These are phyloP conservation scores for Talpa occidentalis DNA, from an alignment of 2,113 vertebrate genomes.

Conservation along the genomic window DNA sequence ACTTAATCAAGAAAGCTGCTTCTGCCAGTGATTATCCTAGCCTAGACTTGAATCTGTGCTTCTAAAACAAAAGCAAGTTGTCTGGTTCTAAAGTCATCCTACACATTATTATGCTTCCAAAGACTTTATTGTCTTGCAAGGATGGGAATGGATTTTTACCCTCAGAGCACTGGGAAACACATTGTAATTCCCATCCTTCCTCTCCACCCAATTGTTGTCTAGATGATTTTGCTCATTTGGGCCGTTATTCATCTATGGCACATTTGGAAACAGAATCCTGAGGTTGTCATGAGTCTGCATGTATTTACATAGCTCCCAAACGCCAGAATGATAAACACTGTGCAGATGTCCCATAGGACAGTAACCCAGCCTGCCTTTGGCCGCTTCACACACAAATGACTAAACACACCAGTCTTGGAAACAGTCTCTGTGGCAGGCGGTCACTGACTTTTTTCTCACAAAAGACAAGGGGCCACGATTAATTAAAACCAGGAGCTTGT, in stretches of 20 bases:
- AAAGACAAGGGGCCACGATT: slow-evolving; percentile 61
- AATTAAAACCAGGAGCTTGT: slow-evolving; percentile 76
- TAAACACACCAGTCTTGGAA: slow-evolving; percentile 67
- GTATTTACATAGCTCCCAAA: slow-evolving; percentile 68
- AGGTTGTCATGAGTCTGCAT: slow-evolving; percentile 57
- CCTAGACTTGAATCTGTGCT: slow-evolving; percentile 11
- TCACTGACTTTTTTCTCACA: slow-evolving; percentile 66
- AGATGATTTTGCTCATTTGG: slow-evolving; percentile 53
- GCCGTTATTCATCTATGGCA: slow-evolving; percentile 62
- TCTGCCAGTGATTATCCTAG: slow-evolving; percentile 30
- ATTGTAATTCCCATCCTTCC: slow-evolving; percentile 41
- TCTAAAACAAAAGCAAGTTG: slow-evolving; percentile 53
- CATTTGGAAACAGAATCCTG: slow-evolving; percentile 66
- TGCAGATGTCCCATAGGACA: slow-evolving; percentile 75
- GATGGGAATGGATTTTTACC: slow-evolving; percentile 13
- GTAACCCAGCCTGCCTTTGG: slow-evolving; percentile 75
- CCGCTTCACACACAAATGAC: slow-evolving; percentile 69
- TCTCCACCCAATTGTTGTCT: slow-evolving; percentile 40
- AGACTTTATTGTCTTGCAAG: slow-evolving; percentile 37
- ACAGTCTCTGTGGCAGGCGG: slow-evolving; percentile 11
- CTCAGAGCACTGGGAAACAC: slow-evolving; percentile 13
- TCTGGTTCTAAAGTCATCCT: slow-evolving; percentile 27
- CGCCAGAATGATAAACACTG: slow-evolving; percentile 75
- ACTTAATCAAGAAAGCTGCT: slow-evolving; percentile 66
- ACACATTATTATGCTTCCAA: neutral